Percentiles rank a stretch among this genome's conserved stretches.
Conservation (phyloP, 2,797 vertebrate species). For the Antennarius maculatus region DNA sequence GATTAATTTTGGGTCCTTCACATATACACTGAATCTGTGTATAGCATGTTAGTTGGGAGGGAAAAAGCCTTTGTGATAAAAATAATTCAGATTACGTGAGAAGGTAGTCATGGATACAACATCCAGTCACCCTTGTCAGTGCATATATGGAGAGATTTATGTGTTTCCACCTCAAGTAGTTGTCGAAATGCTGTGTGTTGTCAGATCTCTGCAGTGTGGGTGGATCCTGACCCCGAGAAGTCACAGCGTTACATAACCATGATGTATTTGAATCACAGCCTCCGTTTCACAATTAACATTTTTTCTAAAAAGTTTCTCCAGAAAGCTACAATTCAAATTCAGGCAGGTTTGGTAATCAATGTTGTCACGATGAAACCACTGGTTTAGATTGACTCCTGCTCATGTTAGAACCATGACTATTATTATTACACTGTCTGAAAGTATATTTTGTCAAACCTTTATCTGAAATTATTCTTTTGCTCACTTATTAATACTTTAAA, state of each 20-base stretch:
- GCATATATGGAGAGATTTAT: conserved; percentile 75
- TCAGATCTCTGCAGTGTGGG: conserved; percentile 70
- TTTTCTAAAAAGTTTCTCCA: conserved; percentile 54
- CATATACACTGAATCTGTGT: conserved; percentile 49
- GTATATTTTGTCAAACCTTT: no score
- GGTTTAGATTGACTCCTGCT: conserved; percentile 3
- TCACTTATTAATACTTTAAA: no score
- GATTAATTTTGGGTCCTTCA: conserved; percentile 31
- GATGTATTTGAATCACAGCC: conserved; percentile 69
- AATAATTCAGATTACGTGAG: conserved; percentile 75
- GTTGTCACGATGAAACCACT: conserved; percentile 7
- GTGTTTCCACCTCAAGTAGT: conserved; percentile 72
- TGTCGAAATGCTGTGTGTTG: conserved; percentile 73
- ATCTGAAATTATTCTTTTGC: no score
- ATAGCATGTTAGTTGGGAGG: conserved; percentile 54
- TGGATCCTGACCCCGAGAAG: conserved; percentile 73
- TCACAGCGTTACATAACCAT: conserved; percentile 72
- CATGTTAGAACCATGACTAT: not conserved
- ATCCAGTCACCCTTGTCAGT: conserved; percentile 72
- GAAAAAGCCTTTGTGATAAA: conserved; percentile 72
- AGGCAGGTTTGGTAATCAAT: conserved; percentile 19
- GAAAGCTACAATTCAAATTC: conserved; percentile 23
- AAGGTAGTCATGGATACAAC: conserved; percentile 79
- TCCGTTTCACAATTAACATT: conserved; percentile 65
- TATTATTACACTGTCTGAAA: not conserved